Evolutionary conservation across 2,113 vertebrate genomes (phyloP).

Genomic region (Procavia capensis): DNA sequence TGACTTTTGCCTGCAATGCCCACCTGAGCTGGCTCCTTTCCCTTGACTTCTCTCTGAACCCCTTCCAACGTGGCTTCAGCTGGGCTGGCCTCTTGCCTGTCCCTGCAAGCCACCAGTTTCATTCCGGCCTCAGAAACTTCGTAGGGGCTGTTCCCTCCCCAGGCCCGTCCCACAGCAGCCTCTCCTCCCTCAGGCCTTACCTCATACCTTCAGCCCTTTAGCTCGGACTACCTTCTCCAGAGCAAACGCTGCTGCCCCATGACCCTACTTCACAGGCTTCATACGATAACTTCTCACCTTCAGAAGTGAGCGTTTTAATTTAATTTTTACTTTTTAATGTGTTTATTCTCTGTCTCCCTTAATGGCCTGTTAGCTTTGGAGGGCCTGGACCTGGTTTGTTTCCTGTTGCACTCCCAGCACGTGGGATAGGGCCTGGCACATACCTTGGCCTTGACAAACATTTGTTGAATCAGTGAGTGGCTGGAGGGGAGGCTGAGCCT

Average conservation of each 20-base stretch:
- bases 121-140: neutral
- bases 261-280: neutral
- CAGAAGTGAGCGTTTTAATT: slow-evolving; percentile 4
- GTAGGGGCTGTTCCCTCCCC: neutral
- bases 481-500: neutral
- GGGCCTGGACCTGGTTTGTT: neutral
- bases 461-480: neutral
- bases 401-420: neutral
- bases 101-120: no score
- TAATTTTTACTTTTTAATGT: neutral
- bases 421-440: neutral
- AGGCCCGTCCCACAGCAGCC: neutral
- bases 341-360: slow-evolving; percentile 22
- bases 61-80: neutral
- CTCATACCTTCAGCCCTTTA: neutral
- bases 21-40: neutral
- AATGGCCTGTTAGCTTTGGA: neutral
- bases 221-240: neutral
- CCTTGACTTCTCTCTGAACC: neutral
- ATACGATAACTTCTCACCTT: neutral
- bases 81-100: neutral
- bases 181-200: neutral
- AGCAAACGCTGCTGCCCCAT: neutral
- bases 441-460: neutral
- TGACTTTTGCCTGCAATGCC: neutral